Evolutionary conservation across 2,888 invertebrate species (phyloP), one percentile per base, ranked within the genome.

Genomic region (Amphipoea lucens): DNA sequence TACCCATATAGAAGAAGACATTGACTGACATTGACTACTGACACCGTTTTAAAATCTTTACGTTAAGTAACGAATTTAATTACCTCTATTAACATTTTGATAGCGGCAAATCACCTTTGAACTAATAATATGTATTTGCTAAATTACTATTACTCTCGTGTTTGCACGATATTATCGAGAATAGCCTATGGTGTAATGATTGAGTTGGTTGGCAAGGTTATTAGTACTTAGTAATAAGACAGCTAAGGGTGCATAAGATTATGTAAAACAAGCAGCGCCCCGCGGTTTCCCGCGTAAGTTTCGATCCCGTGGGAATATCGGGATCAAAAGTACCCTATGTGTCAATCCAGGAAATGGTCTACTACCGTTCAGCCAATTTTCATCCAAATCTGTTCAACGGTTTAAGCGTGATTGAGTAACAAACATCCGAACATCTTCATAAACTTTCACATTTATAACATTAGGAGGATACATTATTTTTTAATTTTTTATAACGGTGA

Each of bases 1-100:
- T 63, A 65, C 57, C 45, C 23, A 45, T 36, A 6, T 40, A 42
- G 62, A 70, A 79, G 42, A 77, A 77, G 82, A 85, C 65, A 45
- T 65, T 85, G 88, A 73, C 79, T 85, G 78, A 85, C 79, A 73
- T 78, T 82, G 76, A 81, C 73, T 69, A 78, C 85, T 81, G 77
- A 87, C 68, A 71, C 11, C 42, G 54, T 76, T 78, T 74, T 69
- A 60, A 72, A 63, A 78, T 57, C 29, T 63, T 72, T 45, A 69
- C n/a, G 23, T 82, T 69, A 62, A 62, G 85, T 80, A 82, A 82
- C 82, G 14, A 71, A 84, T 85, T 54, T 82, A 82, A 82, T 85
- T 57, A 48, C 81, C 12, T 17, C 79, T 20, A 80, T 81, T 76
- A 68, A 80, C 0, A 36, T 70, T 82, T 73, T 62, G 70, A 80